phyloP scores from a whole-genome alignment of 2,113 vertebrate species.

The Sphaerodactylus townsendi region DNA sequence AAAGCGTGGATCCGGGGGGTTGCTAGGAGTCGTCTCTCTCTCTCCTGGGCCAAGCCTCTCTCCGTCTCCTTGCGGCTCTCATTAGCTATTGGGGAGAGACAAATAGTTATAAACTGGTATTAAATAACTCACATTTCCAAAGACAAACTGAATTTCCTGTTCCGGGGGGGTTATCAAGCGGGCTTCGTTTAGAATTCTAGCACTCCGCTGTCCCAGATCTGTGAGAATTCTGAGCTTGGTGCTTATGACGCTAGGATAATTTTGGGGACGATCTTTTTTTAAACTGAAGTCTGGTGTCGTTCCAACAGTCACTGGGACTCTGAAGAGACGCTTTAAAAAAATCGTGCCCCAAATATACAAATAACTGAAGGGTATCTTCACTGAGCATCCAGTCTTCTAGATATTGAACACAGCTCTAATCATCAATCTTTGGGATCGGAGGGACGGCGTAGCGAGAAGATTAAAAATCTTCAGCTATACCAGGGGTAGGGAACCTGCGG shows the following conservation, averaged over 20 bases:
- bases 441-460: neutral
- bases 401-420: neutral
- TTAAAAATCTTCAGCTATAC: neutral
- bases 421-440: too few species aligned
- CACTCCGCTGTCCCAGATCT: neutral
- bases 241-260: neutral
- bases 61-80: neutral
- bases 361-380: neutral
- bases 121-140: conserved; percentile 28
- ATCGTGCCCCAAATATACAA: neutral
- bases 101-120: conserved; percentile 52
- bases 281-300: neutral
- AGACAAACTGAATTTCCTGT: neutral
- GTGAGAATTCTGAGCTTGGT: neutral
- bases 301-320: neutral
- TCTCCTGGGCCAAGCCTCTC: conserved; percentile 24
- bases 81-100: conserved; percentile 25
- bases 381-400: neutral
- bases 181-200: neutral
- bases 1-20: conserved; percentile 69
- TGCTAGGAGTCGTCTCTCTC: neutral
- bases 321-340: neutral
- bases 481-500: too few species aligned
- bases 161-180: neutral
- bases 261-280: neutral